Base-by-base conservation (phyloP, 37 sponge, comb jelly and placozoan genomes). In the Cladorhizidae sp. region DNA sequence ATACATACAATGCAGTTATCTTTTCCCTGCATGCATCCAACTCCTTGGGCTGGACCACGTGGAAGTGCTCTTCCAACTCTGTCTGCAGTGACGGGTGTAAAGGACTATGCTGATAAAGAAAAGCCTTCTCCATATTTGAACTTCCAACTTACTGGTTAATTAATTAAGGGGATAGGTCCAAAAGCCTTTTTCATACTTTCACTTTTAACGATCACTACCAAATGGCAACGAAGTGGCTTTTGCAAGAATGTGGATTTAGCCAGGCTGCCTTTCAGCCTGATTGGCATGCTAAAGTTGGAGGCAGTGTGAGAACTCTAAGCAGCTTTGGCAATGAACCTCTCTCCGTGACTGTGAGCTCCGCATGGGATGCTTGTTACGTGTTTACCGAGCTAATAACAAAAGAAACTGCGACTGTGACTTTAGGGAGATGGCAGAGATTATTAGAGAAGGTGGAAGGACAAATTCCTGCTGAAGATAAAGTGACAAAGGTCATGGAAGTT, bases 71-170 rank as follows among this genome's bases (percentile, higher is more conserved):
- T 31, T 89, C 85, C 64, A 89, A n/a, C 40, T 64, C 20, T 6
- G 40, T 26, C 61, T 83, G 89, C 18, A 89, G 79, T 3, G 55
- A 70, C 0, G 65, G 68, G 35, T 67, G 75, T 57, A 83, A 26
- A 7, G n/a, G 2, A n/a, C 43, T n/a, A 54, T 67, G 50, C 76
- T 89, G 89, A 43, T 83, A 89, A 8, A 89, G 75, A 39, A 80
- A 89, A 2, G 85, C 74, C 39, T 83, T 89, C 12, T 65, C 80
- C 18, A 82, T 20, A 25, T 5, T 40, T 43, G 72, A n/a, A n/a
- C n/a, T n/a, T n/a, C n/a, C n/a, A n/a, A 73, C 26, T 9, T 63
- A 12, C 21, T 9, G 28, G 8, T 63, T 22, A 63, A 26, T 9
- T 63, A n/a, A 63, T 25, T 9, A 63, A 26, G 21, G 64, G 64